phyloP scores from a whole-genome alignment of 2,888 invertebrate genomes.

The Meghimatium bilineatum region DNA sequence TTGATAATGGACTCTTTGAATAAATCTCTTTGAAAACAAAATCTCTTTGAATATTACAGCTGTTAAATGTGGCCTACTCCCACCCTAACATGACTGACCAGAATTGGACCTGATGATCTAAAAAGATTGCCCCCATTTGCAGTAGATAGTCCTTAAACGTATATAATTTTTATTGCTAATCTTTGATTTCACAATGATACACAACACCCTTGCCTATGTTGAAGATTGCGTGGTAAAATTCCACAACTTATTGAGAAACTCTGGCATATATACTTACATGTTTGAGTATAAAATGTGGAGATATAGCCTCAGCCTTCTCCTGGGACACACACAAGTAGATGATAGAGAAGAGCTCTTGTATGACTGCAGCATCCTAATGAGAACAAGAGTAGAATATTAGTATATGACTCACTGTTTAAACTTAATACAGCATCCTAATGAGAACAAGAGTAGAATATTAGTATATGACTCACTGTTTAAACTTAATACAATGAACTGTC shows the following conservation, averaged over 20 bases:
- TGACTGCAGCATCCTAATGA: slow-evolving; percentile 59
- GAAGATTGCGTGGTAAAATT: too few relatives aligned
- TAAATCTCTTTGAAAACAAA: too few relatives aligned
- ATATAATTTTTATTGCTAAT: not conserved
- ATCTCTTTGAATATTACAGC: too few relatives aligned
- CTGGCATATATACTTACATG: slow-evolving; percentile 64
- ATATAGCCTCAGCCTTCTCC: slow-evolving; percentile 74
- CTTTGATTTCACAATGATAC: too few relatives aligned
- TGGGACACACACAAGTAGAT: slow-evolving; percentile 74
- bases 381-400: not conserved
- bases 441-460: not conserved
- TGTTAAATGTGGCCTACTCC: not conserved
- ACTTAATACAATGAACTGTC: too few relatives aligned
- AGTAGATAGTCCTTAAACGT: not conserved
- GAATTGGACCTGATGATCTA: not conserved
- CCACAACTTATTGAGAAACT: too few relatives aligned
- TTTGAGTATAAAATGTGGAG: slow-evolving; percentile 68
- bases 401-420: not conserved
- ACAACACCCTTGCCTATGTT: too few relatives aligned
- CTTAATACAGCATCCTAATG: slow-evolving; percentile 61
- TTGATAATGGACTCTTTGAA: too few relatives aligned
- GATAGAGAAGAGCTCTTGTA: slow-evolving; percentile 68
- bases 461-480: not conserved
- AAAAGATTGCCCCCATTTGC: not conserved
- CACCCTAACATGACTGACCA: not conserved